These are phyloP conservation scores for Cephus nigrinus DNA, from an alignment of 2,888 invertebrate species.

Conservation along the genomic window DNA sequence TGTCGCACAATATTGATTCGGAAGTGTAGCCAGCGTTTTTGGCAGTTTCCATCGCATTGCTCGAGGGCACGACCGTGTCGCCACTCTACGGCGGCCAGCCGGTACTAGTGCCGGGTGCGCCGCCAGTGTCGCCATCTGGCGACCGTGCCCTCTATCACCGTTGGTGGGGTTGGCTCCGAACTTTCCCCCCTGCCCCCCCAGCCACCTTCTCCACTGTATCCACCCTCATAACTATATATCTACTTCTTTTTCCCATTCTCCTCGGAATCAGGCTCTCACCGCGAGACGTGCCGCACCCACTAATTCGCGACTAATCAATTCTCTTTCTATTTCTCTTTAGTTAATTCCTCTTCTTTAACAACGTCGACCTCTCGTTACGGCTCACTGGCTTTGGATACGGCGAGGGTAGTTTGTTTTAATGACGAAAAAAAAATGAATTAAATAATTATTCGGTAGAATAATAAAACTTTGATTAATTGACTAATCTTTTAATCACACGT, in stretches of 20 bases:
- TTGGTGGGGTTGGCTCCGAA: neutral
- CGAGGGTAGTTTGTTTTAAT: neutral
- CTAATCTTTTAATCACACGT: neutral
- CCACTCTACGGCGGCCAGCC: neutral
- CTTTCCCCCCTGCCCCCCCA: neutral
- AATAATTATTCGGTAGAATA: neutral
- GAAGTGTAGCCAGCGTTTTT: constrained; percentile 21
- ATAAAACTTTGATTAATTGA: neutral
- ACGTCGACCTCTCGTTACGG: neutral
- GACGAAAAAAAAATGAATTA: neutral
- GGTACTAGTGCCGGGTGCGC: neutral
- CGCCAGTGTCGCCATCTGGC: constrained; percentile 41
- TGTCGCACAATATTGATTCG: constrained; percentile 1
- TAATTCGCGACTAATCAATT: constrained; percentile 49
- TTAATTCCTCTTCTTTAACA: neutral
- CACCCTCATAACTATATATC: constrained; percentile 6
- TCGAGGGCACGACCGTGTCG: neutral
- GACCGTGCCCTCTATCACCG: constrained; percentile 38
- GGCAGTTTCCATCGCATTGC: constrained; percentile 12
- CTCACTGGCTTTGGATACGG: neutral
- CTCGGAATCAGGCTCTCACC: constrained; percentile 11
- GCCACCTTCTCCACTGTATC: constrained; percentile 8
- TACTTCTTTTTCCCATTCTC: constrained; percentile 20
- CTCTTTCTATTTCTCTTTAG: constrained; percentile 8
- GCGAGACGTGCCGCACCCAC: constrained; percentile 43